Evolutionary conservation across 2,888 invertebrate species (phyloP).

Genomic region (Achlya flavicornis): DNA sequence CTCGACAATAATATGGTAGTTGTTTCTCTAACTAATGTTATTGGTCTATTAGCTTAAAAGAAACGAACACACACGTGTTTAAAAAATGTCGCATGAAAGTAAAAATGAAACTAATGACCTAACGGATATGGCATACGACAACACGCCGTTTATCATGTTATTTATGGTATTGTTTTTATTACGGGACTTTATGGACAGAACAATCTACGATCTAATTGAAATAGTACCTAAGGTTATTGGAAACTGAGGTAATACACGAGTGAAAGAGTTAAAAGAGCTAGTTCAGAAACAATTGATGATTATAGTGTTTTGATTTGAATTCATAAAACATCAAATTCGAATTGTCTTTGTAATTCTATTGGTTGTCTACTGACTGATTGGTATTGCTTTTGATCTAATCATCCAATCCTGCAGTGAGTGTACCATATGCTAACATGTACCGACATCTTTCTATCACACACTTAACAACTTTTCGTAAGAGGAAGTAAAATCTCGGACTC

Average conservation of each 20-base stretch:
- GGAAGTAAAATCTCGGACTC: conserved; percentile 23
- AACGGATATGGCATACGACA: conserved; percentile 8
- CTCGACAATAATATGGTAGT: background rate
- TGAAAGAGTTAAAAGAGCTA: no score
- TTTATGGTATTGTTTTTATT: conserved; percentile 3
- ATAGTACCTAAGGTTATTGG: background rate
- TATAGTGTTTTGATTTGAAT: no score
- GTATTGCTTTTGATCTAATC: no score
- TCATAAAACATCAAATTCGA: no score
- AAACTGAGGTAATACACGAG: background rate
- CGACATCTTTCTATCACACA: background rate
- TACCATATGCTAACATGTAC: background rate
- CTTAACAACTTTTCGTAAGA: background rate
- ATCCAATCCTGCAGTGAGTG: no score
- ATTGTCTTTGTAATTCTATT: no score
- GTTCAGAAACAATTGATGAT: no score
- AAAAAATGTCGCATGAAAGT: conserved; percentile 8
- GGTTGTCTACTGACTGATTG: no score
- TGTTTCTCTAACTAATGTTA: background rate
- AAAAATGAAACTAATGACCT: conserved; percentile 10
- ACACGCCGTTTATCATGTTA: background rate
- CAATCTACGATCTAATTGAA: background rate
- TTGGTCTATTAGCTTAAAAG: background rate
- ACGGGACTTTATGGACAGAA: background rate
- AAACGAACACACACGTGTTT: background rate